A percentile compares a stretch with the other conserved stretches of the same genome.
phyloP scores from a whole-genome alignment of 1,140 invertebrate genomes.

The Leptonema lineaticorne region DNA sequence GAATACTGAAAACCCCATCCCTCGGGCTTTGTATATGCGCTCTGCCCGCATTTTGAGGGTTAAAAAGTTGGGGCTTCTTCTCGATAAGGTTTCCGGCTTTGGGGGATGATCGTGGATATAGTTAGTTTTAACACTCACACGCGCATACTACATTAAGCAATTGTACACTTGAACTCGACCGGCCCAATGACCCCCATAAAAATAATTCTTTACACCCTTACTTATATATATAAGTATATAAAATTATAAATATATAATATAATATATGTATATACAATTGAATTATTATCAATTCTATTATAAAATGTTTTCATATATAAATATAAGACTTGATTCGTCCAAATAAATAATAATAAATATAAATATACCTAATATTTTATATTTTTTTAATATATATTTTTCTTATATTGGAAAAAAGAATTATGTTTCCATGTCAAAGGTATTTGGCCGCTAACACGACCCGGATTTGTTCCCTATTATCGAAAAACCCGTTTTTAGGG shows the following conservation, averaged over 20 bases:
- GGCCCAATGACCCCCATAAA: constrained; percentile 15
- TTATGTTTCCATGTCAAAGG: constrained; percentile 13
- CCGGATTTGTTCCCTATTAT: constrained; percentile 2
- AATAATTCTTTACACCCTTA: too few relatives aligned
- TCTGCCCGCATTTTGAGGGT: neutral
- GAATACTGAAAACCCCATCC: neutral
- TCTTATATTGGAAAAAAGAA: too few relatives aligned
- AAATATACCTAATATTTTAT: too few relatives aligned
- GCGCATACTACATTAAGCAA: constrained; percentile 37
- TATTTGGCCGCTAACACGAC: neutral
- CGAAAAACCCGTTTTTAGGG: neutral
- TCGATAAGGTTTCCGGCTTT: constrained; percentile 34
- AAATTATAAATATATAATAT: too few relatives aligned
- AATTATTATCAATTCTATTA: too few relatives aligned
- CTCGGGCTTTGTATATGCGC: neutral
- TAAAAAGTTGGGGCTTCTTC: constrained; percentile 28
- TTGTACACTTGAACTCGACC: constrained; percentile 30
- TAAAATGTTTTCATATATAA: too few relatives aligned
- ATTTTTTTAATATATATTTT: too few relatives aligned
- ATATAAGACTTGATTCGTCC: too few relatives aligned
- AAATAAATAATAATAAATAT: too few relatives aligned
- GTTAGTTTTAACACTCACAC: constrained; percentile 36
- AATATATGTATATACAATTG: too few relatives aligned
- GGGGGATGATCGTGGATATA: constrained; percentile 39
- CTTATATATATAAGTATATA: too few relatives aligned